phyloP scores from a whole-genome alignment of 2,113 vertebrate genomes.

The Drymodes brunneopygia region DNA sequence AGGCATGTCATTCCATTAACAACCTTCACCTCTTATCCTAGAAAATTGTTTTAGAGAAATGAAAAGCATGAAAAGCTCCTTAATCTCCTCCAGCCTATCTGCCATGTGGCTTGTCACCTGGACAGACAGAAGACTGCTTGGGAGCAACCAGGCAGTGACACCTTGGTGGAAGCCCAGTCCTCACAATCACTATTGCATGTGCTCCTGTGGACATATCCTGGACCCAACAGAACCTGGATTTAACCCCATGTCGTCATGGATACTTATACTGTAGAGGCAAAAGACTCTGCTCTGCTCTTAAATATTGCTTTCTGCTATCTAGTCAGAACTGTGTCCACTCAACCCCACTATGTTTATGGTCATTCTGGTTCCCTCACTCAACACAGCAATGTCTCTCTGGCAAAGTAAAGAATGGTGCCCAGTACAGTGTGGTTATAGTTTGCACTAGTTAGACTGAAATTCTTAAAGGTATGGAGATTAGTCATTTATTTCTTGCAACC shows the following conservation, averaged over 20 bases:
- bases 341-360: fast-evolving
- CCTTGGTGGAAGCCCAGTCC: not conserved
- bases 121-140: not conserved
- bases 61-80: not conserved
- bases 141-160: not conserved
- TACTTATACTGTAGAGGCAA: not conserved
- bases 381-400: not conserved
- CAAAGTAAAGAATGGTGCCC: not conserved
- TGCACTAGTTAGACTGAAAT: not conserved
- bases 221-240: not conserved
- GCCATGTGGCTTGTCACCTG: not conserved
- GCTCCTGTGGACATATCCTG: not conserved
- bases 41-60: not conserved
- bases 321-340: not conserved
- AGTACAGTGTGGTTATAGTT: not conserved
- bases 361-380: not conserved
- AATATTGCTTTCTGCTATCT: not conserved
- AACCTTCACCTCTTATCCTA: not conserved
- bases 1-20: not conserved
- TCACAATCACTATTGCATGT: not conserved
- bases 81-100: not conserved
- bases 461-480: not conserved
- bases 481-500: not conserved
- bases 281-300: not conserved
- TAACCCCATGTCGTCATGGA: fast-evolving